Conservation (phyloP, 2,888 invertebrate species). For the Dynastes grantii region DNA sequence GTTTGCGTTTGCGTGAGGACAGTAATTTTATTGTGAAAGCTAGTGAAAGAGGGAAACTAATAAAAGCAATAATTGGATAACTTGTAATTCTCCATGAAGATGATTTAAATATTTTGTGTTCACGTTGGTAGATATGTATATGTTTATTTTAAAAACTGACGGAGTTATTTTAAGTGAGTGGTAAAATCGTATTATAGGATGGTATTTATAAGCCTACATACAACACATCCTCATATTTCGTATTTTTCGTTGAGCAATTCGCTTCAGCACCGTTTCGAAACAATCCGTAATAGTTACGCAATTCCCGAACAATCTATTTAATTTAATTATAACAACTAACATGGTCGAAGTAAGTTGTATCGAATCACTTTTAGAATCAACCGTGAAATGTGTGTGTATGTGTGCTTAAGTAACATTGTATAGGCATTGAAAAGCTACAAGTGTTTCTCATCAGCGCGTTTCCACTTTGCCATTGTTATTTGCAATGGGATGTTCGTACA, state of each 20-base stretch:
- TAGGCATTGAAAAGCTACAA: slow-evolving; percentile 18
- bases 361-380: slow-evolving; percentile 21
- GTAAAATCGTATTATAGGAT: not conserved
- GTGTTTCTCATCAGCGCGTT: slow-evolving; percentile 32
- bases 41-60: not conserved
- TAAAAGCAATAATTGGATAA: not conserved
- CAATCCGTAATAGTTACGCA: slow-evolving; percentile 22
- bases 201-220: too few species aligned
- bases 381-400: not conserved
- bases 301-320: slow-evolving; percentile 11
- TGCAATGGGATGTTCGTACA: slow-evolving; percentile 29
- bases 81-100: not conserved
- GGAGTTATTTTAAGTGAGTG: too few species aligned
- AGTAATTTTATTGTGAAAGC: slow-evolving; percentile 8
- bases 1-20: not conserved
- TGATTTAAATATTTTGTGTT: not conserved
- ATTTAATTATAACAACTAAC: slow-evolving; percentile 13
- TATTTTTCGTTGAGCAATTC: not conserved
- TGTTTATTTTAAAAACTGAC: not conserved
- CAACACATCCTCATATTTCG: not conserved
- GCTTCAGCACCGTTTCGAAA: slow-evolving; percentile 1
- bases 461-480: slow-evolving; percentile 31
- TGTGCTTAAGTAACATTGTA: slow-evolving; percentile 21
- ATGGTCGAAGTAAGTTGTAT: not conserved
- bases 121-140: not conserved